Conservation (phyloP, 1,140 invertebrate genomes). For the Archegozetes longisetosus region DNA sequence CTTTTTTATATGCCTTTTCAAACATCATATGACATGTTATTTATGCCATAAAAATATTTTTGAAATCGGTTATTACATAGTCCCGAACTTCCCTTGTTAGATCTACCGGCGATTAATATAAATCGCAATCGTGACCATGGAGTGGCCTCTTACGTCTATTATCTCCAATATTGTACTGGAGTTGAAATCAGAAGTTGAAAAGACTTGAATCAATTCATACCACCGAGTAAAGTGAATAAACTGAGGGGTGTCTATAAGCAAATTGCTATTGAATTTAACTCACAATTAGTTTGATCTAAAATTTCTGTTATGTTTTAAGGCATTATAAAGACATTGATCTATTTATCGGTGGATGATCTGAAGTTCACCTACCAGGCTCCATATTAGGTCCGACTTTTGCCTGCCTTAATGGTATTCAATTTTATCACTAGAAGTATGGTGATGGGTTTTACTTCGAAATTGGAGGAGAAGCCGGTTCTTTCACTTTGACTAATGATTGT, state of each 20-base stretch:
- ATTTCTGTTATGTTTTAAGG: constrained; percentile 44
- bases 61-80: no score
- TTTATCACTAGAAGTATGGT: constrained; percentile 23
- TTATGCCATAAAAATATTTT: no score
- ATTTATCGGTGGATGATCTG: constrained; percentile 28
- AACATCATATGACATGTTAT: no score
- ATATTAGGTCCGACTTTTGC: constrained; percentile 23
- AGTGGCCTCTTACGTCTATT: constrained; percentile 34
- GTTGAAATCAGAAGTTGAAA: constrained; percentile 31
- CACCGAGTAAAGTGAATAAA: constrained; percentile 5
- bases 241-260: constrained; percentile 13
- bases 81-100: no score
- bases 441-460: constrained; percentile 30
- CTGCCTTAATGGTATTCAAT: constrained; percentile 24
- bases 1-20: no score
- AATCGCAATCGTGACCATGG: constrained; percentile 39
- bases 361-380: constrained; percentile 26
- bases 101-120: constrained; percentile 23
- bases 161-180: constrained; percentile 57
- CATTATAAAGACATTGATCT: constrained; percentile 40
- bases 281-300: constrained; percentile 35
- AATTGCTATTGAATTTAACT: not conserved
- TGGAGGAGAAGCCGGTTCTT: constrained; percentile 34
- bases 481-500: constrained; percentile 21
- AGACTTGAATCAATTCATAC: constrained; percentile 26